Conservation (phyloP, 1,140 invertebrate species). For the Laodelphax striatellus region DNA sequence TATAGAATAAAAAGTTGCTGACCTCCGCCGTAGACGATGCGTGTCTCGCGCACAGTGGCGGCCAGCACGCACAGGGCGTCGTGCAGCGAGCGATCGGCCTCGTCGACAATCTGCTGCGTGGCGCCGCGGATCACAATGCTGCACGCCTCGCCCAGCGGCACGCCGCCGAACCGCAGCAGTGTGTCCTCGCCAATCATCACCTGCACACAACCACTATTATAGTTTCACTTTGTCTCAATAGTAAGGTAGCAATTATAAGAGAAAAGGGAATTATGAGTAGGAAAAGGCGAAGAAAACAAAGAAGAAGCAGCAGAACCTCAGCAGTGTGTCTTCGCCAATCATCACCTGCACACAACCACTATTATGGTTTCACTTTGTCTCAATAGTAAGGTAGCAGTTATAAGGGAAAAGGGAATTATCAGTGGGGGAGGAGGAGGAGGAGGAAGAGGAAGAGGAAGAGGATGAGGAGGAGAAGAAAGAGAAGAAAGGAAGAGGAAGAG, state of each 20-base stretch:
- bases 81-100: constrained; percentile 95
- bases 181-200: constrained; percentile 97
- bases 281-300: too few relatives aligned
- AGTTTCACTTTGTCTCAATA: too few relatives aligned
- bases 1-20: constrained; percentile 20
- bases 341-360: constrained; percentile 56
- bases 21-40: constrained; percentile 87
- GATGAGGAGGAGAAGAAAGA: too few relatives aligned
- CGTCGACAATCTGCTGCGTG: constrained; percentile 98
- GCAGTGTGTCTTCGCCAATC: constrained; percentile 94
- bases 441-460: too few relatives aligned
- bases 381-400: too few relatives aligned
- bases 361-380: too few relatives aligned
- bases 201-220: constrained; percentile 36
- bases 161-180: constrained; percentile 89
- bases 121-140: constrained; percentile 94
- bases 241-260: too few relatives aligned
- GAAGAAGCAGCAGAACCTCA: constrained; percentile 93
- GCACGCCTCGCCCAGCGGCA: constrained; percentile 91
- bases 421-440: too few relatives aligned
- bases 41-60: constrained; percentile 87
- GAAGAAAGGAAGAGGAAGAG: too few relatives aligned
- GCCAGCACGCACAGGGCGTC: constrained; percentile 96
- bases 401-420: too few relatives aligned
- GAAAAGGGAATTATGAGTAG: too few relatives aligned